Percentiles rank a stretch among this genome's conserved stretches.
Conservation (phyloP, 2,888 invertebrate species). For the Plagodis dolabraria region DNA sequence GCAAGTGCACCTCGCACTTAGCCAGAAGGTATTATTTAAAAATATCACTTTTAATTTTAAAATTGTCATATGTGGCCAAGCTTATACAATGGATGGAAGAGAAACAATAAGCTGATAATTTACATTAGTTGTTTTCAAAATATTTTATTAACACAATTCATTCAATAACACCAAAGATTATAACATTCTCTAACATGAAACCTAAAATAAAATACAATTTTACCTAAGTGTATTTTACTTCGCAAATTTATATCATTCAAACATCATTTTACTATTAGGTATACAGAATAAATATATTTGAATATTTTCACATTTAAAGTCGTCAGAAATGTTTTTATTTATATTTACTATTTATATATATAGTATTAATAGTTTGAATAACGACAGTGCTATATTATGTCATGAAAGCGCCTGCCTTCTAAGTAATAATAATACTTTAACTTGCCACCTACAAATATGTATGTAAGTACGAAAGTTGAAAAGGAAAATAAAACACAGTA, state of each 20-base stretch:
- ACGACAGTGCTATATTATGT: conserved; percentile 67
- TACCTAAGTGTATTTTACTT: conserved; percentile 80
- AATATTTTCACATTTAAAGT: conserved; percentile 71
- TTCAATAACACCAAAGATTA: conserved; percentile 86
- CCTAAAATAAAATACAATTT: conserved; percentile 84
- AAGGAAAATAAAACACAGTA: conserved; percentile 82
- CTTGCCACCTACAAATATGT: conserved; percentile 52
- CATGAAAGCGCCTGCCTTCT: conserved; percentile 67
- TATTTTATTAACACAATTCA: conserved; percentile 86
- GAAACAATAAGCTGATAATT: conserved; percentile 76
- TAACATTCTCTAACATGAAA: conserved; percentile 85
- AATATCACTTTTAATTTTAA: too few relatives aligned
- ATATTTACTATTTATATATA: conserved; percentile 52
- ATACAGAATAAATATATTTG: conserved; percentile 81
- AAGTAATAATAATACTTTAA: conserved; percentile 52
- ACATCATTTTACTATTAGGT: conserved; percentile 83
- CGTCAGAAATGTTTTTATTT: conserved; percentile 69
- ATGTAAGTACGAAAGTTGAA: conserved; percentile 52
- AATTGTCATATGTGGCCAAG: neutral
- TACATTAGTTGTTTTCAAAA: conserved; percentile 82
- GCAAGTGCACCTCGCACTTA: too few relatives aligned
- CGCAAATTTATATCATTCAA: conserved; percentile 83
- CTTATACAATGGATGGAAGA: conserved; percentile 44
- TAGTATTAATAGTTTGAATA: conserved; percentile 56
- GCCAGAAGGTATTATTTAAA: too few relatives aligned